phyloP scores from a whole-genome alignment of 2,888 invertebrate species.

The Clepsis dumicolana region DNA sequence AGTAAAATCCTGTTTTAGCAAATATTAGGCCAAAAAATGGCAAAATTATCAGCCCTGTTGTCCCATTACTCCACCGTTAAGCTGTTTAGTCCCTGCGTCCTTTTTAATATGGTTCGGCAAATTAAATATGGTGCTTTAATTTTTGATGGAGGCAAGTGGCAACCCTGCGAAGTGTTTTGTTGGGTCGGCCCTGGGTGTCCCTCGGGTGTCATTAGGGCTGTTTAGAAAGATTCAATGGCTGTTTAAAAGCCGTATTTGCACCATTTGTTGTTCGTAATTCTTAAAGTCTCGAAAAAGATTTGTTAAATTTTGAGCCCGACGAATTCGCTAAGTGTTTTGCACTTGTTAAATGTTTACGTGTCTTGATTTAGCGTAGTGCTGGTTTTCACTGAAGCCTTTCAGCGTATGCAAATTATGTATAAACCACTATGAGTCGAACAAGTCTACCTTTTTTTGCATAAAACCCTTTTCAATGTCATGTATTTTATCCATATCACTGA shows the following conservation, averaged over 20 bases:
- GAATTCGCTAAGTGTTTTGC: conserved; percentile 3
- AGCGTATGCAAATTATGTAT: neutral
- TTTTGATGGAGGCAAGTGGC: conserved; percentile 47
- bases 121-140: conserved; percentile 56
- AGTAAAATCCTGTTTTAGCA: neutral
- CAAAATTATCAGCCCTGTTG: conserved; percentile 50
- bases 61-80: conserved; percentile 54
- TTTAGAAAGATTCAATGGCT: conserved; percentile 40
- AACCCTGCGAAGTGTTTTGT: conserved; percentile 38
- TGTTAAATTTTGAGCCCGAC: conserved; percentile 14
- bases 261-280: conserved; percentile 38
- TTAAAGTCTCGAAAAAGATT: conserved; percentile 36
- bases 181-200: conserved; percentile 8
- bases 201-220: conserved; percentile 38
- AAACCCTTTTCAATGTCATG: neutral
- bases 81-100: conserved; percentile 56
- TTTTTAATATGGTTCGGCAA: conserved; percentile 50
- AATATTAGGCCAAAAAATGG: conserved; percentile 49
- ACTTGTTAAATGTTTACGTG: conserved; percentile 7
- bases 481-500: neutral
- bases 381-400: no score
- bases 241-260: conserved; percentile 40
- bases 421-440: neutral
- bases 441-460: neutral
- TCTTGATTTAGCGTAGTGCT: no score